Percentiles rank a stretch among this genome's conserved stretches.
phyloP scores from a whole-genome alignment of 2,113 vertebrate species.

The Tringa solitaria region DNA sequence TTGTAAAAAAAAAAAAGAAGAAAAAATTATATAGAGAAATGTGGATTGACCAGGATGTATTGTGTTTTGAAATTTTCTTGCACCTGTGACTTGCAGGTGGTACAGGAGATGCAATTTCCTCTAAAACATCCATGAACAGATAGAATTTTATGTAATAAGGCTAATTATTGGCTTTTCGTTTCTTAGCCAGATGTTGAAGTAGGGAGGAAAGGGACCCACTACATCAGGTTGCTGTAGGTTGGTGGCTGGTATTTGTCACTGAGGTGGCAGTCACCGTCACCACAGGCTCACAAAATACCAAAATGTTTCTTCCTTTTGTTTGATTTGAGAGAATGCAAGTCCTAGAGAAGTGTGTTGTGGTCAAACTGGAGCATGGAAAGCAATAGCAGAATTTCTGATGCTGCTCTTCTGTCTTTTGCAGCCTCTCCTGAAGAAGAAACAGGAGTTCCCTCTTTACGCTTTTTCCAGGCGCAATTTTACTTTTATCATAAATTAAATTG shows the following conservation, averaged over 20 bases:
- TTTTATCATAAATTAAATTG: background rate
- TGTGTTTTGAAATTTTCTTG: background rate
- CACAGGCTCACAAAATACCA: background rate
- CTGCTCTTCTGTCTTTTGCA: background rate
- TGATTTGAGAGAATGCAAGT: background rate
- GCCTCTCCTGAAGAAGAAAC: background rate
- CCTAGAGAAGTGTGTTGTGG: background rate
- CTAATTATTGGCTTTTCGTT: background rate
- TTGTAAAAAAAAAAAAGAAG: background rate
- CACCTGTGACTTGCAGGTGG: background rate
- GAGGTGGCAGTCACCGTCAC: background rate
- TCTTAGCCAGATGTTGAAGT: background rate
- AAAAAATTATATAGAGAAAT: background rate
- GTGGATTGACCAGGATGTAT: background rate
- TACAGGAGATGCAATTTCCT: background rate
- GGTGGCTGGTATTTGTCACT: background rate
- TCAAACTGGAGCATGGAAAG: background rate
- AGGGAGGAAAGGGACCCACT: background rate
- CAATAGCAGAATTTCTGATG: background rate
- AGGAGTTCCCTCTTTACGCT: background rate
- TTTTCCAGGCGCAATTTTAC: background rate
- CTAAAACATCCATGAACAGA: background rate
- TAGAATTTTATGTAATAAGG: background rate
- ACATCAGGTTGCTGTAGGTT: background rate
- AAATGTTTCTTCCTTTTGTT: background rate